Conservation (phyloP, 2,113 vertebrate genomes). For the Bettongia penicillata region DNA sequence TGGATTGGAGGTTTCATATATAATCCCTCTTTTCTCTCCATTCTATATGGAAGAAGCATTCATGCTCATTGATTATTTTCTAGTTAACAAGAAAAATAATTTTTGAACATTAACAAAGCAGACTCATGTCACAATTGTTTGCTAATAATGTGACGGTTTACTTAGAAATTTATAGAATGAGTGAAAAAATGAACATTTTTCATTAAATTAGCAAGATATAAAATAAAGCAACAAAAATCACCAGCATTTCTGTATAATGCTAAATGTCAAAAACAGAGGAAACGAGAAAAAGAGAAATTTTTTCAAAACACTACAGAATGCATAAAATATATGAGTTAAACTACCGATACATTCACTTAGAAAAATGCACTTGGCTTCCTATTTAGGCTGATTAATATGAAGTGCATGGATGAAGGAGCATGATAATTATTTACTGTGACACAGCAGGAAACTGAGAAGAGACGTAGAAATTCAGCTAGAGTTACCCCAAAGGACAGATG, state of each 20-base stretch:
- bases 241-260: not conserved
- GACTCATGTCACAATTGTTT: not conserved
- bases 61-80: not conserved
- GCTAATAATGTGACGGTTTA: not conserved
- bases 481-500: not conserved
- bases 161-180: not conserved
- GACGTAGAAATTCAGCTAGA: not conserved
- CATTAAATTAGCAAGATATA: not conserved
- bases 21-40: not conserved
- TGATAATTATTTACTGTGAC: not conserved
- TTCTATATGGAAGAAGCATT: not conserved
- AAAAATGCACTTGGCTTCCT: not conserved
- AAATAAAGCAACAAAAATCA: not conserved
- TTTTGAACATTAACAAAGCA: not conserved
- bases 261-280: not conserved
- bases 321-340: not conserved
- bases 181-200: not conserved
- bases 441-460: not conserved
- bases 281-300: not conserved
- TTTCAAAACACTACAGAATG: not conserved
- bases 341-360: not conserved
- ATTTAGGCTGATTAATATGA: conserved; percentile 7
- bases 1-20: not conserved
- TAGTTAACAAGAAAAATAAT: not conserved
- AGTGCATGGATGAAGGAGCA: not conserved